These are phyloP conservation scores for Zosterops borbonicus DNA, from an alignment of 2,113 vertebrate species.

Conservation along the genomic window DNA sequence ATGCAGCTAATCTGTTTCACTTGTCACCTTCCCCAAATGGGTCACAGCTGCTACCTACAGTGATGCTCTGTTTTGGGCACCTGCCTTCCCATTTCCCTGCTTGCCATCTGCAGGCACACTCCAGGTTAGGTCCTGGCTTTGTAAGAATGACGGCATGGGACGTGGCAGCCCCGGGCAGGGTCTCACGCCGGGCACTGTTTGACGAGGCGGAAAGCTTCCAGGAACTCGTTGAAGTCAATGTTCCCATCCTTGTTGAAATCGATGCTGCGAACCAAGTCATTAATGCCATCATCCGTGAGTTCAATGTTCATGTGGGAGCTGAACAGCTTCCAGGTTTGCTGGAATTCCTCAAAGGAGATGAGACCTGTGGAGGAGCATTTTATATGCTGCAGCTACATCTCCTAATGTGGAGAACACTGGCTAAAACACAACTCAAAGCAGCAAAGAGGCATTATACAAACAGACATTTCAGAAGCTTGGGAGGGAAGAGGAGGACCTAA, in stretches of 20 bases:
- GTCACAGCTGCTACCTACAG: not conserved
- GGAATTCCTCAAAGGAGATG: slow-evolving; percentile 92
- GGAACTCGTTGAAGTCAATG: slow-evolving; percentile 95
- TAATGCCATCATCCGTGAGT: slow-evolving; percentile 81
- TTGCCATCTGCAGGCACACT: not conserved
- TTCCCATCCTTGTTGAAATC: slow-evolving; percentile 96
- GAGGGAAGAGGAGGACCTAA: not conserved
- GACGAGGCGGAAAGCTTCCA: slow-evolving; percentile 91
- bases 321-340: slow-evolving; percentile 90
- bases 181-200: slow-evolving; percentile 68
- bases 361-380: slow-evolving; percentile 72
- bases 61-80: not conserved
- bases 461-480: not conserved
- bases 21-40: not conserved
- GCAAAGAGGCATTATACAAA: not conserved
- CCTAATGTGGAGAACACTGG: not conserved
- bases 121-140: not conserved
- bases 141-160: not conserved
- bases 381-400: not conserved
- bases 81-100: not conserved
- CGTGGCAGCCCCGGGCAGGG: fast-evolving
- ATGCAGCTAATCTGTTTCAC: not conserved
- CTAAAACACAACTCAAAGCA: not conserved
- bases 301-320: slow-evolving; percentile 85
- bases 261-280: slow-evolving; percentile 86